A percentile compares a stretch with the other conserved stretches of the same genome.
Conservation (phyloP, 2,797 vertebrate species). For the Diglossa cyanea region DNA sequence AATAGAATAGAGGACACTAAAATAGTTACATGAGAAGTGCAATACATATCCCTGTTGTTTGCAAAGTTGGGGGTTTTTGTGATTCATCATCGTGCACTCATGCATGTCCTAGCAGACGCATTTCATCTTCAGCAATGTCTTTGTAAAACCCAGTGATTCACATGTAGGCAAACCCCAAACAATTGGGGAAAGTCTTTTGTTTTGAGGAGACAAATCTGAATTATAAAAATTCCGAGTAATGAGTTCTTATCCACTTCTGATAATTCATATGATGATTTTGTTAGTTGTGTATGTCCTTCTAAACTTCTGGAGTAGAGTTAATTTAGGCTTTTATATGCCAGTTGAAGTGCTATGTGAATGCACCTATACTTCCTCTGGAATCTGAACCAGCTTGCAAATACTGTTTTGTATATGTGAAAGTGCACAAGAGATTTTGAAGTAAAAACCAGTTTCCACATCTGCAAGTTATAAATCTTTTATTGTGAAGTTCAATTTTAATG, state of each 20-base stretch:
- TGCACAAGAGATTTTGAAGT: not conserved
- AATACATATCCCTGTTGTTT: not conserved
- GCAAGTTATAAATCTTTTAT: not conserved
- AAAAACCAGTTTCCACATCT: not conserved
- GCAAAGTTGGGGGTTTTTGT: not conserved
- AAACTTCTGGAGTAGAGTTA: not conserved
- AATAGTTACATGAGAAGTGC: not conserved
- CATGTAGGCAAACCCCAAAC: not conserved
- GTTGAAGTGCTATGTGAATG: not conserved
- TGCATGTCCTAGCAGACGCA: rapidly evolving
- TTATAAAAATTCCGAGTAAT: not conserved
- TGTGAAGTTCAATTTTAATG: not conserved
- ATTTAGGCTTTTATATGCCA: not conserved
- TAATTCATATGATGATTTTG: not conserved
- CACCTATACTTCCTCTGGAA: not conserved
- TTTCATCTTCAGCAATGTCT: not conserved
- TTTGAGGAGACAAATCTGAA: not conserved
- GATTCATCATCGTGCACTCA: not conserved
- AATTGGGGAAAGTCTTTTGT: not conserved
- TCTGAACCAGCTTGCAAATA: not conserved
- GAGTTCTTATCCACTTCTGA: not conserved
- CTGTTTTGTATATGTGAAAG: not conserved
- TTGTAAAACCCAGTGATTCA: not conserved
- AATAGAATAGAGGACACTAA: not conserved
- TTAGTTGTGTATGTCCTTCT: not conserved